A percentile compares a stretch with the other conserved stretches of the same genome.
These are phyloP conservation scores for Pseudachorutes palmiensis DNA, from an alignment of 1,140 invertebrate genomes.

Conservation along the genomic window DNA sequence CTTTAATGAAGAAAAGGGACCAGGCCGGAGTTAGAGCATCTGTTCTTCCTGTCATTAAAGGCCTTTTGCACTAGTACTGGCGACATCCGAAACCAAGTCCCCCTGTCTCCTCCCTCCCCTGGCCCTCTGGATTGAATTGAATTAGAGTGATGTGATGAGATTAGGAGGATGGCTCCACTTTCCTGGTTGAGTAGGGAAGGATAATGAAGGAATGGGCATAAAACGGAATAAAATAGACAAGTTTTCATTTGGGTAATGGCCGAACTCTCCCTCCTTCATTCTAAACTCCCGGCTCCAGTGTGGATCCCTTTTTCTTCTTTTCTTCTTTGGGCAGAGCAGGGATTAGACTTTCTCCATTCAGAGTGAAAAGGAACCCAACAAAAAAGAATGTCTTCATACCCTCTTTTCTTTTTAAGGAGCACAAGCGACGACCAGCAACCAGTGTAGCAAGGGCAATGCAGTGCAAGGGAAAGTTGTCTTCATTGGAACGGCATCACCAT, in stretches of 20 bases:
- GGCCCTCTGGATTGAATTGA: too few species aligned
- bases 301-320: neutral
- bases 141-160: slow-evolving; percentile 11
- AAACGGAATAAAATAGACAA: slow-evolving; percentile 5
- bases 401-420: too few species aligned
- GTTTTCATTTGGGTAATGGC: slow-evolving; percentile 12
- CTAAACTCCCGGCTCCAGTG: neutral
- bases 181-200: neutral
- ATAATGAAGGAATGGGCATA: neutral
- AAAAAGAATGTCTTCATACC: neutral
- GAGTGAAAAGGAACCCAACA: neutral
- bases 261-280: neutral
- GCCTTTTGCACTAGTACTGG: too few species aligned
- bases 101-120: neutral
- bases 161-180: neutral
- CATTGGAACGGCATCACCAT: slow-evolving; percentile 7
- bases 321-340: neutral
- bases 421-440: too few species aligned
- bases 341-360: neutral
- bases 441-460: too few species aligned
- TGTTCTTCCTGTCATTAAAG: neutral
- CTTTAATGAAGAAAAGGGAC: neutral
- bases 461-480: too few species aligned
- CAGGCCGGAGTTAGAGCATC: too few species aligned
- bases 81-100: neutral